Evolutionary conservation across 2,797 vertebrate species (phyloP).

Genomic region (Rhynchotus rufescens): DNA sequence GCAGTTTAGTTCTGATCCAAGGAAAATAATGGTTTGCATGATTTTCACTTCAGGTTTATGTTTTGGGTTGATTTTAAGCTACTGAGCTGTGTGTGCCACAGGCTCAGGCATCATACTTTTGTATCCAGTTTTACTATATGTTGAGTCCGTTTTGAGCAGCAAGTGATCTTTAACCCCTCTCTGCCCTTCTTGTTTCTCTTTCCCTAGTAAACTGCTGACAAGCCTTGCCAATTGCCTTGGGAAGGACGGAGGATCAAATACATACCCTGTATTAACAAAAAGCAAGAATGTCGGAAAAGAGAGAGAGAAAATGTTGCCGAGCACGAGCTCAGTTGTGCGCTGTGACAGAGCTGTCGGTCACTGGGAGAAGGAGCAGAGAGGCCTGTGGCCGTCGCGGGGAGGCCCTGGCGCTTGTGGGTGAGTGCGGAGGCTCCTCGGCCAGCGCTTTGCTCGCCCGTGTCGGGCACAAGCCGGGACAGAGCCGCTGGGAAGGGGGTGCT

Average conservation of each 20-base stretch:
- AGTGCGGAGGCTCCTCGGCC: accelerated
- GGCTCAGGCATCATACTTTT: neutral
- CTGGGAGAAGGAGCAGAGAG: neutral
- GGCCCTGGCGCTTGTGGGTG: accelerated
- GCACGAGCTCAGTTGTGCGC: neutral
- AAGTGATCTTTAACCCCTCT: neutral
- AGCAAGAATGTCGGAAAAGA: neutral
- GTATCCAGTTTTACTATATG: neutral
- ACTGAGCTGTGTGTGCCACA: neutral
- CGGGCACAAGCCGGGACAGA: neutral
- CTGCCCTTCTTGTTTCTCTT: constrained; percentile 13
- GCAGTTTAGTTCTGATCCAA: constrained; percentile 37
- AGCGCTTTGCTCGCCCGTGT: neutral
- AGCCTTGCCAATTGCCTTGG: constrained; percentile 4
- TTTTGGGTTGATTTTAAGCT: constrained; percentile 31
- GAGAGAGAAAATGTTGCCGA: neutral
- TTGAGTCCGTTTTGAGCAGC: neutral
- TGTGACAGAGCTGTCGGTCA: constrained; percentile 1
- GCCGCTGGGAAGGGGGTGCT: neutral
- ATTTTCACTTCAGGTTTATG: constrained; percentile 13
- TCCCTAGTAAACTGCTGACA: constrained; percentile 27
- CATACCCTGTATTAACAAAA: constrained; percentile 26
- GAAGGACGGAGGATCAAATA: constrained; percentile 29
- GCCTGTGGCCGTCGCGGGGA: accelerated
- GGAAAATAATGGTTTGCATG: constrained; percentile 10